phyloP scores from a whole-genome alignment of 2,888 invertebrate genomes.

The Lithodes maja region DNA sequence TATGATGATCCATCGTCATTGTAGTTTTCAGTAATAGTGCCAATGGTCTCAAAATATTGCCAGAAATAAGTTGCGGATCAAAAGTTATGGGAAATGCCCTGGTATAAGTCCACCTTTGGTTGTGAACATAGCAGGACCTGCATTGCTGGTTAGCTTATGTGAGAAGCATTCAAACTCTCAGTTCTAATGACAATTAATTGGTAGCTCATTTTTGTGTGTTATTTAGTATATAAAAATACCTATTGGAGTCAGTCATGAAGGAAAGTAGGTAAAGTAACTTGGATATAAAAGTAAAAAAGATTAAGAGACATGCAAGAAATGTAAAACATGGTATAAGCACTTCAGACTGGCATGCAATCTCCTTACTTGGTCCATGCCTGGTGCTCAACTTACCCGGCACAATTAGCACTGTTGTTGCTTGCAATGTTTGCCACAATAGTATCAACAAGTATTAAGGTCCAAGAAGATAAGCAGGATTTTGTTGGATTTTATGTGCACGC shows the following conservation, averaged over 20 bases:
- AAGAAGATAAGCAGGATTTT: conserved; percentile 68
- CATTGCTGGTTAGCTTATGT: conserved; percentile 68
- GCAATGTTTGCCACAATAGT: conserved; percentile 65
- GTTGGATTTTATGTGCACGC: conserved; percentile 68
- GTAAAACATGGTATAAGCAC: conserved; percentile 45
- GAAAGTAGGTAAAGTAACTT: conserved; percentile 51
- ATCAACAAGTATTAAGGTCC: conserved; percentile 69
- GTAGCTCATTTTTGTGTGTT: conserved; percentile 42
- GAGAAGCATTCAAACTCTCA: conserved; percentile 64
- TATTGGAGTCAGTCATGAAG: conserved; percentile 68
- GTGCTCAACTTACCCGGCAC: conserved; percentile 67
- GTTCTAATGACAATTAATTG: conserved; percentile 54
- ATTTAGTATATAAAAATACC: conserved; percentile 59
- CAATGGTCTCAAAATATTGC: no score
- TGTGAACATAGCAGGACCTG: conserved; percentile 67
- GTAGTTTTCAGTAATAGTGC: no score
- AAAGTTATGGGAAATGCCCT: no score
- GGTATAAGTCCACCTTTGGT: conserved; percentile 15
- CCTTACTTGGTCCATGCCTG: conserved; percentile 67
- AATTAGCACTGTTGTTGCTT: conserved; percentile 67
- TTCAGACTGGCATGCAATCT: conserved; percentile 65
- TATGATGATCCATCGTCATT: no score
- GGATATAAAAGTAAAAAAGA: conserved; percentile 25
- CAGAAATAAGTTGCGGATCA: no score
- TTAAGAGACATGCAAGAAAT: conserved; percentile 45